Conservation (phyloP, 2,797 vertebrate species). For the Sphaeramia orbicularis region DNA sequence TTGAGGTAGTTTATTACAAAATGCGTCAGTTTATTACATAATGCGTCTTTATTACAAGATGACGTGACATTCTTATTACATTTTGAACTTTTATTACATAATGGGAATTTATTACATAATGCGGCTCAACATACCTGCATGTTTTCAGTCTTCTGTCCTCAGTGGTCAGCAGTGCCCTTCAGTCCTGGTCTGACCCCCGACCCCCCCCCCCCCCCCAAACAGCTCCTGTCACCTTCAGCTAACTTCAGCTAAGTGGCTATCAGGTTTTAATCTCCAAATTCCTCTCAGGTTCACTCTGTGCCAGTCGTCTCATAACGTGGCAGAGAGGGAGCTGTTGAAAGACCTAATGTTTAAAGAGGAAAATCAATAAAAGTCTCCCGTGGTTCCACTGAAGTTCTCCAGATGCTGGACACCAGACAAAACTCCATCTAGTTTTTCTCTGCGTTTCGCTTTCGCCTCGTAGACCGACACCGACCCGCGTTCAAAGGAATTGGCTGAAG, state of each 20-base stretch:
- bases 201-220: constrained; percentile 19
- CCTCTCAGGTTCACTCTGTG: constrained; percentile 43
- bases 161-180: too few relatives aligned
- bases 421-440: too few relatives aligned
- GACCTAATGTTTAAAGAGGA: constrained; percentile 54
- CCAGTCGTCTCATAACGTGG: constrained; percentile 43
- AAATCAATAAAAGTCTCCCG: constrained; percentile 71
- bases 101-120: too few relatives aligned
- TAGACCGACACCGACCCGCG: constrained; percentile 35
- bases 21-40: too few relatives aligned
- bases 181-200: background rate
- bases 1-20: too few relatives aligned
- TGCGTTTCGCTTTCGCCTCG: too few relatives aligned
- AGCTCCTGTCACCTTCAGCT: constrained; percentile 20
- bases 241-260: constrained; percentile 37
- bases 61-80: too few relatives aligned
- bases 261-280: constrained; percentile 56
- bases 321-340: constrained; percentile 51
- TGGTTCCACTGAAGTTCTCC: constrained; percentile 61
- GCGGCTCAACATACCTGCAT: too few relatives aligned
- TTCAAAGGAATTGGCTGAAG: constrained; percentile 62
- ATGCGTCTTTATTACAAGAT: too few relatives aligned
- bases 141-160: too few relatives aligned
- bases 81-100: too few relatives aligned
- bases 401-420: constrained; percentile 65